A percentile compares a stretch with the other conserved stretches of the same genome.
phyloP scores from a whole-genome alignment of 2,888 invertebrate species.

The Morpho achilles region DNA sequence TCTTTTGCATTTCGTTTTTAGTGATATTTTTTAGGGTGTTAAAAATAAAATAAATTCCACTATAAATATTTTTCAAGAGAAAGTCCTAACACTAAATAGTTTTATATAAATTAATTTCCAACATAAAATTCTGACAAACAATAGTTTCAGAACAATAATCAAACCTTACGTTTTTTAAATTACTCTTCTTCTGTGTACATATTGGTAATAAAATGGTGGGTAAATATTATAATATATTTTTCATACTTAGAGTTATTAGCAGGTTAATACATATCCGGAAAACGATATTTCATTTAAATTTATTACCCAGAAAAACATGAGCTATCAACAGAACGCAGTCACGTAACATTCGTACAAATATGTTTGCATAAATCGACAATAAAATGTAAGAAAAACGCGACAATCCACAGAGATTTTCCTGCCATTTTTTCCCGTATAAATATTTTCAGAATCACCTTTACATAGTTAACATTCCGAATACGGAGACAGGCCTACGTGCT shows the following conservation, averaged over 20 bases:
- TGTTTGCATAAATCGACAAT: slow-evolving; percentile 62
- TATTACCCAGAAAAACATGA: slow-evolving; percentile 19
- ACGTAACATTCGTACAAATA: slow-evolving; percentile 45
- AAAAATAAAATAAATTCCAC: too few relatives aligned
- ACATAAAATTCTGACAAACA: too few relatives aligned
- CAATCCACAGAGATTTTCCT: slow-evolving; percentile 40
- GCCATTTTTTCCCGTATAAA: slow-evolving; percentile 55
- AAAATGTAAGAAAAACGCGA: slow-evolving; percentile 48
- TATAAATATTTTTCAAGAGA: too few relatives aligned
- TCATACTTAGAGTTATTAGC: not conserved
- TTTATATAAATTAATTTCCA: too few relatives aligned
- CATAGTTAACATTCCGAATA: slow-evolving; percentile 69
- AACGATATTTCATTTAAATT: slow-evolving; percentile 22
- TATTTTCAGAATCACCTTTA: slow-evolving; percentile 59
- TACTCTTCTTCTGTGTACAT: too few relatives aligned
- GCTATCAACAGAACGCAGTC: slow-evolving; percentile 31
- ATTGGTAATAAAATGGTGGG: too few relatives aligned
- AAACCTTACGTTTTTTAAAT: too few relatives aligned
- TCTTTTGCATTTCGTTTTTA: not conserved
- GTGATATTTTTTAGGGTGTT: too few relatives aligned
- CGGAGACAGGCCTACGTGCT: slow-evolving; percentile 66
- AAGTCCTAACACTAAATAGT: too few relatives aligned
- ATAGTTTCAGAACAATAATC: too few relatives aligned
- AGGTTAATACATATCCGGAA: slow-evolving; percentile 1
- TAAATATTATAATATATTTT: too few relatives aligned